These are phyloP conservation scores for Eremophila alpestris DNA, from an alignment of 2,797 vertebrate species.

Conservation along the genomic window DNA sequence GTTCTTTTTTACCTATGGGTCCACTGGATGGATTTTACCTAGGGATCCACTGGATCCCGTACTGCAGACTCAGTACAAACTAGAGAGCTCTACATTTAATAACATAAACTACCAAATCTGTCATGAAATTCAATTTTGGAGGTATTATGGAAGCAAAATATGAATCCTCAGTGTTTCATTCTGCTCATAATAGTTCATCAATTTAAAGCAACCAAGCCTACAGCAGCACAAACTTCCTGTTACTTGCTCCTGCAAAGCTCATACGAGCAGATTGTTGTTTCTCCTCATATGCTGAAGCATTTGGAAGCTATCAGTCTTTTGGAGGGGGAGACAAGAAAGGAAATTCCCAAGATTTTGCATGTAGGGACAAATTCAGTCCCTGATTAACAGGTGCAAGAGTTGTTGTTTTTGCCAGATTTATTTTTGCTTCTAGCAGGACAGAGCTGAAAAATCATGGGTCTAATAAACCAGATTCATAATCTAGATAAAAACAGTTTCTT, in stretches of 20 bases:
- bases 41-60: no score
- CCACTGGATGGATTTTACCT: no score
- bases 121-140: neutral
- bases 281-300: constrained; percentile 31
- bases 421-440: constrained; percentile 2
- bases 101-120: neutral
- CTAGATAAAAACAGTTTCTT: constrained; percentile 2
- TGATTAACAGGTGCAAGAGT: constrained; percentile 45
- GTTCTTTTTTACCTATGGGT: neutral
- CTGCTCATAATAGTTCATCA: neutral
- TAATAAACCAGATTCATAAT: constrained; percentile 45
- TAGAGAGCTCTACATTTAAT: neutral
- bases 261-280: constrained; percentile 5
- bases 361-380: neutral
- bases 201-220: neutral
- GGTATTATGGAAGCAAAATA: neutral
- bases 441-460: neutral
- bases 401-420: neutral
- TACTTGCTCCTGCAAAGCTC: neutral
- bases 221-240: neutral
- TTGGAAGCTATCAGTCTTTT: constrained; percentile 54
- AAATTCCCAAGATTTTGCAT: constrained; percentile 37
- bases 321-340: constrained; percentile 12
- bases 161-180: neutral
- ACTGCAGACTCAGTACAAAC: neutral